Evolutionary conservation across 1,140 invertebrate genomes (phyloP).

Genomic region (Brachionus koreanus): DNA sequence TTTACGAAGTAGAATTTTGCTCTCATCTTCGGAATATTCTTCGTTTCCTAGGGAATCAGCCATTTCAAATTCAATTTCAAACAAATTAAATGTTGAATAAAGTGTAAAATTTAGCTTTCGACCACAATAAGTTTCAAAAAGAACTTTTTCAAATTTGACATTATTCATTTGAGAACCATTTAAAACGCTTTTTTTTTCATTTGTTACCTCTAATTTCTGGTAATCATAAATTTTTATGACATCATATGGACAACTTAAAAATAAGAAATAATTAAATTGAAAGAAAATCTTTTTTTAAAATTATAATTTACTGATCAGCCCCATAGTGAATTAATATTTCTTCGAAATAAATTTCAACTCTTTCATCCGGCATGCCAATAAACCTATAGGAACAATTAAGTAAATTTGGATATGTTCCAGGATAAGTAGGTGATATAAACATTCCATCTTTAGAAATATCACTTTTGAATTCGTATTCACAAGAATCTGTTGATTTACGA

Average conservation of each 20-base stretch:
- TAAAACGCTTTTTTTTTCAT: background rate
- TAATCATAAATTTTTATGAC: conserved; percentile 34
- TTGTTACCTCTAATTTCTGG: background rate
- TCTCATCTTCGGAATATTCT: conserved; percentile 15
- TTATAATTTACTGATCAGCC: conserved; percentile 81
- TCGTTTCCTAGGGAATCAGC: conserved; percentile 38
- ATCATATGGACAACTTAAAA: conserved; percentile 44
- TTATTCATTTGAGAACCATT: background rate
- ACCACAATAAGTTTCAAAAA: conserved; percentile 36
- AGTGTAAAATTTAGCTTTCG: conserved; percentile 36
- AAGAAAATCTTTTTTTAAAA: conserved; percentile 48
- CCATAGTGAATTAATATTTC: conserved; percentile 98
- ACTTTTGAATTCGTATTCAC: conserved; percentile 57
- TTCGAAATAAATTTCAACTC: conserved; percentile 89
- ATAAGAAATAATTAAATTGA: background rate
- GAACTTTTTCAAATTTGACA: background rate
- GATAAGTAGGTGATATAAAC: conserved; percentile 93
- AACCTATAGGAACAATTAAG: conserved; percentile 87
- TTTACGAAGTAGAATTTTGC: conserved; percentile 28
- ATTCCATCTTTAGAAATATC: conserved; percentile 66
- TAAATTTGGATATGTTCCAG: conserved; percentile 95
- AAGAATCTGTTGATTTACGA: conserved; percentile 64
- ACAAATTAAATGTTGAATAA: conserved; percentile 10
- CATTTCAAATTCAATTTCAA: conserved; percentile 35
- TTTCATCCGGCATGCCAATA: conserved; percentile 78